These are phyloP conservation scores for Lasioglossum villosulum DNA, from an alignment of 2,888 invertebrate genomes.

Conservation along the genomic window DNA sequence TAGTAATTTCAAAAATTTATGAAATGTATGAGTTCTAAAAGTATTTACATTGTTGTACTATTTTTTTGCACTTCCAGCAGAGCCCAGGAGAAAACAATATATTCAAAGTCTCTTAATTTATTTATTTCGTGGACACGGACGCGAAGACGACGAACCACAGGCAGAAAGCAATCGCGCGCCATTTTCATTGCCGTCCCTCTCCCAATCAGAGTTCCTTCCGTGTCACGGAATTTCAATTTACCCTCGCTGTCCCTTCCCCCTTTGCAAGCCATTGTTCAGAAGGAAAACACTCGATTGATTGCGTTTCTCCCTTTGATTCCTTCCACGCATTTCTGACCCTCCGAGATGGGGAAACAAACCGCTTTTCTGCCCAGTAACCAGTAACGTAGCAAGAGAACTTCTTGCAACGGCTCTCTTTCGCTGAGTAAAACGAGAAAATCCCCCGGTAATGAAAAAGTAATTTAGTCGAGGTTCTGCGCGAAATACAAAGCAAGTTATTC, in stretches of 20 bases:
- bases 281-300: constrained; percentile 61
- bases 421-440: not conserved
- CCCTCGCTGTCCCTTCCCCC: constrained; percentile 47
- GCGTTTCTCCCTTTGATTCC: constrained; percentile 51
- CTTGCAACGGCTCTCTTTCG: not conserved
- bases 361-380: constrained; percentile 26
- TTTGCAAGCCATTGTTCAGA: constrained; percentile 45
- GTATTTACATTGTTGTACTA: not conserved
- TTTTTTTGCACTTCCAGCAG: not conserved
- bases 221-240: constrained; percentile 66
- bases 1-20: not conserved
- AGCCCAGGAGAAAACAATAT: too few species aligned
- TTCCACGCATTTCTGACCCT: constrained; percentile 35
- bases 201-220: constrained; percentile 64
- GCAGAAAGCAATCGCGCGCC: not conserved
- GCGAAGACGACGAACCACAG: not conserved
- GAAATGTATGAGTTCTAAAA: not conserved
- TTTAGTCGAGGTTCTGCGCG: not conserved
- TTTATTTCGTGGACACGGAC: not conserved
- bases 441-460: not conserved
- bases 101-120: not conserved
- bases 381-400: constrained; percentile 14
- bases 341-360: constrained; percentile 19
- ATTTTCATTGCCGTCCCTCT: constrained; percentile 28
- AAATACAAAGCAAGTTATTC: not conserved